These are phyloP conservation scores for Cheumatopsyche charites DNA, from an alignment of 1,140 invertebrate species.

Conservation along the genomic window DNA sequence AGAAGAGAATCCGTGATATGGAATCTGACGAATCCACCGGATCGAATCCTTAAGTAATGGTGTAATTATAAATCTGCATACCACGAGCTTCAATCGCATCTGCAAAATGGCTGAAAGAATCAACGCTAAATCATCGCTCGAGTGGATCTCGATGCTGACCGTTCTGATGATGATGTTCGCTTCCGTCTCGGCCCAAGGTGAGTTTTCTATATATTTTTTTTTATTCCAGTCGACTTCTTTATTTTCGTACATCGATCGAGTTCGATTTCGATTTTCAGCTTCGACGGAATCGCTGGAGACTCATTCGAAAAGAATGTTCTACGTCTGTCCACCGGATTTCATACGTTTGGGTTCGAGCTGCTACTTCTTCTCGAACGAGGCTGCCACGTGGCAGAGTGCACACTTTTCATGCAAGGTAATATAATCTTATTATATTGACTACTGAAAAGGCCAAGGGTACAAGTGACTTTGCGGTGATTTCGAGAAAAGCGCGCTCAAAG, in stretches of 20 bases:
- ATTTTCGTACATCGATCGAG: too few species aligned
- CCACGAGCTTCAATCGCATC: not conserved
- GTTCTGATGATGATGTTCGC: not conserved
- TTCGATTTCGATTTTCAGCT: slow-evolving; percentile 14
- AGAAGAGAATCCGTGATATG: not conserved
- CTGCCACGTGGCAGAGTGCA: slow-evolving; percentile 73
- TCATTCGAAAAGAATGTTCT: slow-evolving; percentile 58
- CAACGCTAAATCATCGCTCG: not conserved
- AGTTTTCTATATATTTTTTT: not conserved
- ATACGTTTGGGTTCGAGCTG: slow-evolving; percentile 74
- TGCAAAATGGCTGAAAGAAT: not conserved
- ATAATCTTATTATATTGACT: not conserved
- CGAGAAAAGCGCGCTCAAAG: too few species aligned
- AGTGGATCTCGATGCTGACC: not conserved
- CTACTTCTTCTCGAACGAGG: slow-evolving; percentile 74
- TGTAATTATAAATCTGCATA: slow-evolving; percentile 1
- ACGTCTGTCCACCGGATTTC: slow-evolving; percentile 73
- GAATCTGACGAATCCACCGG: not conserved
- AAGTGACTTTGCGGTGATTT: too few species aligned
- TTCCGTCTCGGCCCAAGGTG: not conserved
- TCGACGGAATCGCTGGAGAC: slow-evolving; percentile 51
- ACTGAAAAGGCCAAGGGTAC: too few species aligned
- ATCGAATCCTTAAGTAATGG: not conserved
- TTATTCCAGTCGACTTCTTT: not conserved
- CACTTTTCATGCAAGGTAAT: slow-evolving; percentile 70